Conservation (phyloP, 2,888 invertebrate genomes). For the Kryphioiulus occultus region DNA sequence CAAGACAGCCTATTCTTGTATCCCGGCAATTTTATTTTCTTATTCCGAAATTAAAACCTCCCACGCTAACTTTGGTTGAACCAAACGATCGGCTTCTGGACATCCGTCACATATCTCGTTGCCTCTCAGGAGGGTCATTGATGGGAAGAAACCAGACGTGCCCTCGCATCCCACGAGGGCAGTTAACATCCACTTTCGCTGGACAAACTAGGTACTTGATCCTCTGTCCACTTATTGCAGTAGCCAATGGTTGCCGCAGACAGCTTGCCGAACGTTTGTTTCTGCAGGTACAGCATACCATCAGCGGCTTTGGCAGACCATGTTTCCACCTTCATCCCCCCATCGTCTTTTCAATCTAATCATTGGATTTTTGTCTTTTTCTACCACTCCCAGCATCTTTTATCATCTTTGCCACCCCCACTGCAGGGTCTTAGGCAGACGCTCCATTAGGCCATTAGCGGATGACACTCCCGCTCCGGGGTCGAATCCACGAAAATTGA, state of each 20-base stretch:
- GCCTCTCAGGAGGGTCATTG: too few species aligned
- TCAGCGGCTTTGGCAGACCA: background rate
- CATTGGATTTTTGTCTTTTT: background rate
- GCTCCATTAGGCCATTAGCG: background rate
- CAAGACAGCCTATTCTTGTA: too few species aligned
- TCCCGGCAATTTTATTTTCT: too few species aligned
- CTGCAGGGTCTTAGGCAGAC: background rate
- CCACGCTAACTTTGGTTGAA: too few species aligned
- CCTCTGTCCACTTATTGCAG: background rate
- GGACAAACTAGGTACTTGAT: background rate
- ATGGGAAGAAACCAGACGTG: background rate
- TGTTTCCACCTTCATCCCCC: background rate
- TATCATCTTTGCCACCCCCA: background rate
- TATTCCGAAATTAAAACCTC: too few species aligned
- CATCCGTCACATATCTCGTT: too few species aligned
- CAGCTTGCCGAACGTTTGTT: background rate
- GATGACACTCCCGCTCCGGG: background rate
- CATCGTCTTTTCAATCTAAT: background rate
- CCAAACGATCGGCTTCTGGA: too few species aligned
- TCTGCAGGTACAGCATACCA: background rate
- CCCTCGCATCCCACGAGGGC: background rate
- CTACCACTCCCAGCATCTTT: background rate
- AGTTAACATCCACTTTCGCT: background rate
- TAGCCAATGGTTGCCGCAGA: background rate
- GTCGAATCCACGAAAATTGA: constrained; percentile 2